Evolutionary conservation across 2,113 vertebrate genomes (phyloP).

Genomic region (Nycticorax nycticorax): DNA sequence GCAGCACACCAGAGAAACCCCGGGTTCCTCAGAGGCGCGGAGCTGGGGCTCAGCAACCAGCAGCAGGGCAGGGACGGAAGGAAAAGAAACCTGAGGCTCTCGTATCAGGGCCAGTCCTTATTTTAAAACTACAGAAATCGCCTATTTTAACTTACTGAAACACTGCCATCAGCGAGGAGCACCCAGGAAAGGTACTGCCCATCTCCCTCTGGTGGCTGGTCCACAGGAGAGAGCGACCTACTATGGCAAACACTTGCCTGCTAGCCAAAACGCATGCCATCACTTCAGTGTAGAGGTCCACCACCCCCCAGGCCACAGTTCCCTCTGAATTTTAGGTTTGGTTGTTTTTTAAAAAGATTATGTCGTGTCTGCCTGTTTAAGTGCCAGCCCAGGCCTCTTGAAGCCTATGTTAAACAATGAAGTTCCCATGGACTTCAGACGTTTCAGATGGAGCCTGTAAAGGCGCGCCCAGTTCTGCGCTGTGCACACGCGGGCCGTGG

Average conservation of each 20-base stretch:
- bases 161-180: neutral
- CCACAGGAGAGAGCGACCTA: neutral
- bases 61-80: neutral
- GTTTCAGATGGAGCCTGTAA: neutral
- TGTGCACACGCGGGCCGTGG: rapidly evolving
- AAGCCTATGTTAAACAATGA: neutral
- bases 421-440: neutral
- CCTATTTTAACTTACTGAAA: neutral
- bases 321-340: rapidly evolving
- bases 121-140: neutral
- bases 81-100: neutral
- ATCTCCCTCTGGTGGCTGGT: neutral
- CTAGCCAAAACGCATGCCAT: rapidly evolving
- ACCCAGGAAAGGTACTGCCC: neutral
- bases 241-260: rapidly evolving
- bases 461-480: rapidly evolving
- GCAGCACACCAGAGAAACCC: rapidly evolving
- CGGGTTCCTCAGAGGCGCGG: neutral
- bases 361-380: neutral
- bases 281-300: neutral
- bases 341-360: neutral
- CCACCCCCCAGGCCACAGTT: neutral
- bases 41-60: neutral
- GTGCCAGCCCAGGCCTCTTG: neutral
- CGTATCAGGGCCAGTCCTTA: neutral